Evolutionary conservation across 2,888 invertebrate species (phyloP).

Genomic region (Dorcus hopei): DNA sequence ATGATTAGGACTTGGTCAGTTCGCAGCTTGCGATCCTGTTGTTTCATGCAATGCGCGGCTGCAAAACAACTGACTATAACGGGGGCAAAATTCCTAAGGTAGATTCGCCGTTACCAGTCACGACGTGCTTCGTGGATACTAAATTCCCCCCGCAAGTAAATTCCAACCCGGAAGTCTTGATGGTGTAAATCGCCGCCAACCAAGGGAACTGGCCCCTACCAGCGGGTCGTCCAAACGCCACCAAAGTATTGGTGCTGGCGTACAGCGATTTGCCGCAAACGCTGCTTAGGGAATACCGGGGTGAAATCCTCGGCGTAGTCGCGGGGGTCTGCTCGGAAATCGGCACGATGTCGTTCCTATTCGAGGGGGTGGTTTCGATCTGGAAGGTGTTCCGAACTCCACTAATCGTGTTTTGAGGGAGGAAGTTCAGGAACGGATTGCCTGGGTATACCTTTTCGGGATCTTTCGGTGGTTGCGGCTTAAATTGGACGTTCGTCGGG

Average conservation of each 20-base stretch:
- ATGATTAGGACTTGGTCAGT: conserved; percentile 38
- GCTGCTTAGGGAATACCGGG: conserved; percentile 1
- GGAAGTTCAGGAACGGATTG: conserved; percentile 5
- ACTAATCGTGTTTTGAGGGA: not conserved
- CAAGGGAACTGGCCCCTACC: conserved; percentile 44
- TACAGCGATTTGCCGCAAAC: conserved; percentile 37
- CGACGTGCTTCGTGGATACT: conserved; percentile 40
- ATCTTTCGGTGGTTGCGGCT: conserved; percentile 5
- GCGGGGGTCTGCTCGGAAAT: not conserved
- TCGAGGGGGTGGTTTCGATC: not conserved
- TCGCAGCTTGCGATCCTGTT: conserved; percentile 25
- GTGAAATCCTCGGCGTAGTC: not conserved
- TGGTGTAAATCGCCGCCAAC: conserved; percentile 44
- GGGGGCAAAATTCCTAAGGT: not conserved
- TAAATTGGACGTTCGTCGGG: conserved; percentile 7
- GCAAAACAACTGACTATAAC: conserved; percentile 10
- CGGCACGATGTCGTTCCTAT: not conserved
- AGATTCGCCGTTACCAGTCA: conserved; percentile 37
- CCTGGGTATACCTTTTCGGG: conserved; percentile 6
- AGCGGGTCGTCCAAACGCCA: conserved; percentile 38
- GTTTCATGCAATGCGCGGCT: conserved; percentile 43
- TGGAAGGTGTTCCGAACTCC: not conserved
- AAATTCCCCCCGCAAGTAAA: conserved; percentile 45
- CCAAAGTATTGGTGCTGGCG: conserved; percentile 39
- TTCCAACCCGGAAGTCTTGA: conserved; percentile 37